phyloP scores from a whole-genome alignment of 2,113 vertebrate genomes.

The Chinchilla lanigera region DNA sequence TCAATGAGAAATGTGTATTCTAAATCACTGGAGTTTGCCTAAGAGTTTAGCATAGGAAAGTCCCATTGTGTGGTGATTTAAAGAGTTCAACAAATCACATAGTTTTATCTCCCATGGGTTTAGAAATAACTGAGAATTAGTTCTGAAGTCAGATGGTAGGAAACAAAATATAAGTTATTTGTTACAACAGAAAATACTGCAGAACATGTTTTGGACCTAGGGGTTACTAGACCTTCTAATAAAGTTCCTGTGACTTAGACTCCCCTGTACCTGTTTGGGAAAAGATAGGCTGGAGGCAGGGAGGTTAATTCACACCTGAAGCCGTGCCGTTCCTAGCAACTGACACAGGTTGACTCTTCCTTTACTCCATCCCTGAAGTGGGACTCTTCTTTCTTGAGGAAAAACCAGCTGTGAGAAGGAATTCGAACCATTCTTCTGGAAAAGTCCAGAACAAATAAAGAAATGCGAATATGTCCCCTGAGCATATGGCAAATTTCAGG shows the following conservation, averaged over 20 bases:
- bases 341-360: not conserved
- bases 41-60: not conserved
- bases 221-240: not conserved
- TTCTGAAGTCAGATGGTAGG: not conserved
- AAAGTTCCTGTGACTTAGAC: not conserved
- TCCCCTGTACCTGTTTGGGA: not conserved
- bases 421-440: not conserved
- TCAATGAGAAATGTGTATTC: not conserved
- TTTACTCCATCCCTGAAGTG: not conserved
- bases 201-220: too few species aligned
- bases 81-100: not conserved
- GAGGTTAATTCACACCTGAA: not conserved
- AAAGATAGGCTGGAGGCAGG: fast-evolving
- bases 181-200: not conserved
- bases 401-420: too few species aligned
- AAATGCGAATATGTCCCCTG: not conserved
- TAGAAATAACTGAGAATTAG: not conserved
- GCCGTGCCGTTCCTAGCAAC: too few species aligned
- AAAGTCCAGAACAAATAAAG: not conserved
- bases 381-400: not conserved
- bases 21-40: not conserved
- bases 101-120: not conserved
- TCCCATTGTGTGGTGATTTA: not conserved
- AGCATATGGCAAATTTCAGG: not conserved
- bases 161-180: not conserved